phyloP scores from a whole-genome alignment of 2,797 vertebrate genomes.

The Pangasius djambal region DNA sequence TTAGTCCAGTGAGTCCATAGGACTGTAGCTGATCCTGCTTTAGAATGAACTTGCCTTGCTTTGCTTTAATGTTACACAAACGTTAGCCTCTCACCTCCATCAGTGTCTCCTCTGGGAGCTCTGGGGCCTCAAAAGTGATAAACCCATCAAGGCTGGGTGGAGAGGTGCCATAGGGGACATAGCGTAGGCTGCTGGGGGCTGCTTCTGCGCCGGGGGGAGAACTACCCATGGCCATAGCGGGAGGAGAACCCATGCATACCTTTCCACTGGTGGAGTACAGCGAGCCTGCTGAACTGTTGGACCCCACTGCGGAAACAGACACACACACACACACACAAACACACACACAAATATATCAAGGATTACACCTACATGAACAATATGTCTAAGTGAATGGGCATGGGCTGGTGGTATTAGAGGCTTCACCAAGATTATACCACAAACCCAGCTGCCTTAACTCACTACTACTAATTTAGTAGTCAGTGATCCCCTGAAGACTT shows the following conservation, averaged over 20 bases:
- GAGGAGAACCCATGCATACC: constrained; percentile 87
- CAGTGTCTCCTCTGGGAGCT: constrained; percentile 95
- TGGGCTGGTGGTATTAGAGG: not conserved
- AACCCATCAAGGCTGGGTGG: constrained; percentile 95
- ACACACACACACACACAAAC: not conserved
- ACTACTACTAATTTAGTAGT: not conserved
- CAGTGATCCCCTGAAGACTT: not conserved
- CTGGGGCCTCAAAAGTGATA: constrained; percentile 94
- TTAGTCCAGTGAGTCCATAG: not conserved
- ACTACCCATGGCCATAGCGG: constrained; percentile 82
- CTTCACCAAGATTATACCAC: not conserved
- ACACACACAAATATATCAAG: not conserved
- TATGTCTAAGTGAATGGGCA: not conserved
- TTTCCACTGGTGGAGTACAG: constrained; percentile 90
- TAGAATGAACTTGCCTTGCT: not conserved
- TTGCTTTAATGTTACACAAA: not conserved
- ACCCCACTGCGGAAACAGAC: constrained; percentile 80
- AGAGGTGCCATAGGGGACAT: constrained; percentile 92
- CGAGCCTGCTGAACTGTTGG: constrained; percentile 93
- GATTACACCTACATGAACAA: not conserved
- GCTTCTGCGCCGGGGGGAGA: constrained; percentile 88
- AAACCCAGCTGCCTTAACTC: not conserved
- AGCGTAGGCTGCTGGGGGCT: constrained; percentile 87
- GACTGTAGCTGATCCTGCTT: not conserved
- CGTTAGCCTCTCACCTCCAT: constrained; percentile 85